phyloP scores from a whole-genome alignment of 2,113 vertebrate species.

The Tichodroma muraria region DNA sequence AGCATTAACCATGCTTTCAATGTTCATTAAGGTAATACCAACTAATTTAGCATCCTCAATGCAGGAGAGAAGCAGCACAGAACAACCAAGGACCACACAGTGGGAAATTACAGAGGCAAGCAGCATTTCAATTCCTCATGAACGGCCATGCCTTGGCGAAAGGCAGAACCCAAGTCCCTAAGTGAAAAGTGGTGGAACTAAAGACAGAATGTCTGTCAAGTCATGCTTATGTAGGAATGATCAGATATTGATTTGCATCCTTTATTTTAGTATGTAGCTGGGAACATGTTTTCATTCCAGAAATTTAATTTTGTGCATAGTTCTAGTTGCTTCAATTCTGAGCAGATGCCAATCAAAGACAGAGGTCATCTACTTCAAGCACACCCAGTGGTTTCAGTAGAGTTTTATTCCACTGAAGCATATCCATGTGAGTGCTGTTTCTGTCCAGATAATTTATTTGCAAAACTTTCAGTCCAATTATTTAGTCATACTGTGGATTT shows the following conservation, averaged over 20 bases:
- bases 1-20: neutral
- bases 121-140: neutral
- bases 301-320: neutral
- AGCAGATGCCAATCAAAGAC: neutral
- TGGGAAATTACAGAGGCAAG: neutral
- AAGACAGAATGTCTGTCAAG: neutral
- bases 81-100: neutral
- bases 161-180: neutral
- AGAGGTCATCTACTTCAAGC: neutral
- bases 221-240: neutral
- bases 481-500: neutral
- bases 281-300: neutral
- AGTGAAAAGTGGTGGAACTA: neutral
- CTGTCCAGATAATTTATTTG: neutral
- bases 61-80: neutral
- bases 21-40: neutral
- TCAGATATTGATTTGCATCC: neutral
- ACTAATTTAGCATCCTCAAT: neutral
- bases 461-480: neutral
- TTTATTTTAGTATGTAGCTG: neutral
- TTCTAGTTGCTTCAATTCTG: neutral
- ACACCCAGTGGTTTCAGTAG: neutral
- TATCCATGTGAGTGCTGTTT: neutral
- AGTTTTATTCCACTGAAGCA: neutral
- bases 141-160: accelerated